A percentile compares a stretch with the other conserved stretches of the same genome.
Conservation (phyloP, 2,113 vertebrate genomes). For the Pyxicephalus adspersus region DNA sequence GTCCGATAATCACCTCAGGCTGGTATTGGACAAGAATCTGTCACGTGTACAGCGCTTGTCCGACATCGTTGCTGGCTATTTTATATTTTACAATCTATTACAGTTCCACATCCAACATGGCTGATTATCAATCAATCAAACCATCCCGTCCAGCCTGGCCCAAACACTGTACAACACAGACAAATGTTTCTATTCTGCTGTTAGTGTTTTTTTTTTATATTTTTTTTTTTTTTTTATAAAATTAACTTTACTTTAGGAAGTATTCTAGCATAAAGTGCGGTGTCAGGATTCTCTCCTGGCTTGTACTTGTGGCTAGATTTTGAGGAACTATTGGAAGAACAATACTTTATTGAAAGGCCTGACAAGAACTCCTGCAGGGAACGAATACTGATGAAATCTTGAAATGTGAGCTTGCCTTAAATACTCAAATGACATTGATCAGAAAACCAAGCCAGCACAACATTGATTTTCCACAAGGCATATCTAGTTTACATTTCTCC, state of each 20-base stretch:
- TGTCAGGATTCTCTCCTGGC: slow-evolving; percentile 14
- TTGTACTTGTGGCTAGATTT: slow-evolving; percentile 12
- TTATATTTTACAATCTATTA: too few relatives aligned
- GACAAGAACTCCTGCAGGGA: slow-evolving; percentile 38
- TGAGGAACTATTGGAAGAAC: slow-evolving; percentile 31
- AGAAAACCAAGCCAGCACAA: slow-evolving; percentile 19
- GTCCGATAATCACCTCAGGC: too few relatives aligned
- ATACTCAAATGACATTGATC: slow-evolving; percentile 39
- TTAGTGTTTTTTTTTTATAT: background rate
- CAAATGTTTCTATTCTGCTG: background rate
- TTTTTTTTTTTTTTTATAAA: slow-evolving; percentile 16
- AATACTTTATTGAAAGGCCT: slow-evolving; percentile 42
- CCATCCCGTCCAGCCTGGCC: too few relatives aligned
- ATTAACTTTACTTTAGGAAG: background rate
- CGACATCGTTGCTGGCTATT: too few relatives aligned
- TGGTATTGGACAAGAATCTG: too few relatives aligned
- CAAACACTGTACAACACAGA: background rate
- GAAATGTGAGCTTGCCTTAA: slow-evolving; percentile 43
- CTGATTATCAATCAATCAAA: too few relatives aligned
- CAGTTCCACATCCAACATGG: too few relatives aligned
- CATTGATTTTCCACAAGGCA: slow-evolving; percentile 32
- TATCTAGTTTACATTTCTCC: slow-evolving; percentile 22
- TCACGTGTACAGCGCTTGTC: too few relatives aligned
- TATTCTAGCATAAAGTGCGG: background rate
- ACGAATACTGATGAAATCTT: slow-evolving; percentile 43